Evolutionary conservation across 2,113 vertebrate species (phyloP), one percentile per base, ranked within the genome.

Genomic region (Fukomys damarensis): DNA sequence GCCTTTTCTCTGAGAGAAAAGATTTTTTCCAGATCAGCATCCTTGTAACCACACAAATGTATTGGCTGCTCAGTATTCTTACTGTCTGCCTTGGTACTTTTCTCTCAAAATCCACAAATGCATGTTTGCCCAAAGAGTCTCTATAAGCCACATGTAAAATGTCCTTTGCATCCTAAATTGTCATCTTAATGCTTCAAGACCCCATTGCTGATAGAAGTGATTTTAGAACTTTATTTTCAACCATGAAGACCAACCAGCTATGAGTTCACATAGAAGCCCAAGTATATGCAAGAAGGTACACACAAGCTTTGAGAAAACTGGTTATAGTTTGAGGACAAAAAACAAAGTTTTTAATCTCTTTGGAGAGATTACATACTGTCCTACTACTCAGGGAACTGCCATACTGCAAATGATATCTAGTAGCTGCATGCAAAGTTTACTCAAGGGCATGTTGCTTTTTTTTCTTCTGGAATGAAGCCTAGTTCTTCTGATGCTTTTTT

Each of bases 131-230:
- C 61, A 52, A 81, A 83, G 26, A 86, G 17, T 5, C 3, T 10
- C 76, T 84, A 80, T 70, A 58, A 68, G 80, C 49, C 41, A 81
- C 89, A 96, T 54, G 13, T 14, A 61, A 83, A 80, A 56, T 91
- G 76, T 41, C 38, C 43, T 77, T 43, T 30, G 49, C 35, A 74
- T 83, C 24, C 76, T 79, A 76, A 77, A 77, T 92, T 74, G 59
- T 81, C 38, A 46, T 82, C 30, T 95, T 70, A 70, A 41, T 76
- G 26, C 81, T 22, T 65, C 38, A 87, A 77, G 28, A 8, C 20
- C 79, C 41, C 30, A 58, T 3, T 77, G 35, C n/a, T 80, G 26
- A 88, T 2, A 80, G 43, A 72, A 77, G 24, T 84, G 43, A 89
- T 56, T 76, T 76, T 81, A 52, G 61, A 87, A 85, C 9, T 28